These are phyloP conservation scores for Lasioglossum zephyrum DNA, from an alignment of 2,888 invertebrate species.

Conservation along the genomic window DNA sequence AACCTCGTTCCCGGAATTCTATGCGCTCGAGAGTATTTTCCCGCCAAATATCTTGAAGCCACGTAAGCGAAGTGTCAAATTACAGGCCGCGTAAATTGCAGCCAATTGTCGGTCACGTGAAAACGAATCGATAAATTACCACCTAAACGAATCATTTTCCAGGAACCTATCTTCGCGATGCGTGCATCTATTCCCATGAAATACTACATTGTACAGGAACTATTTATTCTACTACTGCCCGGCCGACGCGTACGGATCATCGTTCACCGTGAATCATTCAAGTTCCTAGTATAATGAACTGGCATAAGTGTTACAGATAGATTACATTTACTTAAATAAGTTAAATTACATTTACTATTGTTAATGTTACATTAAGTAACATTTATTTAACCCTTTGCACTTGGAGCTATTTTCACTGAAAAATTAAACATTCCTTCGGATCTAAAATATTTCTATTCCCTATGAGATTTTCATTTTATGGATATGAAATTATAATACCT, in stretches of 20 bases:
- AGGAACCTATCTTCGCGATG: background rate
- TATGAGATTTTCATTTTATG: too few species aligned
- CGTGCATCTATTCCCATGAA: background rate
- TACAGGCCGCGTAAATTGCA: background rate
- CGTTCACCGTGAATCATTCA: background rate
- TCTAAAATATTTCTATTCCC: too few species aligned
- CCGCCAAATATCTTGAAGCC: slow-evolving; percentile 10
- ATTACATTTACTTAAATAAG: too few species aligned
- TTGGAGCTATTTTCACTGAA: too few species aligned
- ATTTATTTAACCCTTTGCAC: too few species aligned
- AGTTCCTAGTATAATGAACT: background rate
- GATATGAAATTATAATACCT: too few species aligned
- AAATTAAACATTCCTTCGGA: too few species aligned
- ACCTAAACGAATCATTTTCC: slow-evolving; percentile 1
- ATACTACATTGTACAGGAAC: background rate
- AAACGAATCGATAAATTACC: slow-evolving; percentile 18
- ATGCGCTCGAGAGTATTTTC: slow-evolving; percentile 5
- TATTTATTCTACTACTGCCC: background rate
- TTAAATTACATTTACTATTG: too few species aligned
- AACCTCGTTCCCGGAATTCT: slow-evolving; percentile 3
- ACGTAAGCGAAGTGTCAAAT: background rate
- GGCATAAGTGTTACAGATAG: background rate
- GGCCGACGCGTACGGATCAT: background rate
- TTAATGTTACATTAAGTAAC: too few species aligned
- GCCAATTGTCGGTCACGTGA: background rate